Base-by-base conservation (phyloP, 2,113 vertebrate genomes). In the Bathybates hornii region DNA sequence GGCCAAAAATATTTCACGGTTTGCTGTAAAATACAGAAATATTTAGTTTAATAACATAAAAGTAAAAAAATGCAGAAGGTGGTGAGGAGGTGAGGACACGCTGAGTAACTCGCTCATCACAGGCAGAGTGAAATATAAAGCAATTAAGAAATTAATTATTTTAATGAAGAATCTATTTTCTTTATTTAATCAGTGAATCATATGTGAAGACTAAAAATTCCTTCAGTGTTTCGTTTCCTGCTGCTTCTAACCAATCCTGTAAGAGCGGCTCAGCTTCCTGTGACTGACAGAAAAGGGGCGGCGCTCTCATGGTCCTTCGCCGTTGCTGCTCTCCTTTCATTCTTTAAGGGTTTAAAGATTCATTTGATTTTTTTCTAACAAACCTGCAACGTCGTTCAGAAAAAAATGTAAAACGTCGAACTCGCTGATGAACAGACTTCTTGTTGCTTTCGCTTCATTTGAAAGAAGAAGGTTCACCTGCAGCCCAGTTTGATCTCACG, bases 371-470 rank as follows among this genome's bases (percentile, higher is more conserved):
- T 11, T 43, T 48, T 48, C 14, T 17, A 76, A 29, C 41, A 10
- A 76, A 29, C 38, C 5, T 48, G 41, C 14, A 19, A 3, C 6
- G 6, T 19, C 4, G 66, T 73, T 27, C 66, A 76, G 43, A 1
- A 76, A 38, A 76, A 76, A 17, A 27, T 29, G 21, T 17, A 29
- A 73, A 73, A 13, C 3, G 21, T 3, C 0, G 0, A 73, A 48
- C 41, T 73, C 1, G 13, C 41, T 0, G 36, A 71, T 27, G n/a
- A 24, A 24, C 21, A 0, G 5, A 48, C 14, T 0, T 27, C 14
- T 48, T 17, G 8, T 76, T 11, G 68, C 68, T 76, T 76, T 76
- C 1, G 24, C 68, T 29, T 48, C 41, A 7, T 48, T 48, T 19
- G 9, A 27, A 43, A 76, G 68, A 17, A 21, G 3, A 1, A 5